Percentiles rank a stretch among this genome's conserved stretches.
phyloP scores from a whole-genome alignment of 2,797 vertebrate genomes.

The Mus minutoides region DNA sequence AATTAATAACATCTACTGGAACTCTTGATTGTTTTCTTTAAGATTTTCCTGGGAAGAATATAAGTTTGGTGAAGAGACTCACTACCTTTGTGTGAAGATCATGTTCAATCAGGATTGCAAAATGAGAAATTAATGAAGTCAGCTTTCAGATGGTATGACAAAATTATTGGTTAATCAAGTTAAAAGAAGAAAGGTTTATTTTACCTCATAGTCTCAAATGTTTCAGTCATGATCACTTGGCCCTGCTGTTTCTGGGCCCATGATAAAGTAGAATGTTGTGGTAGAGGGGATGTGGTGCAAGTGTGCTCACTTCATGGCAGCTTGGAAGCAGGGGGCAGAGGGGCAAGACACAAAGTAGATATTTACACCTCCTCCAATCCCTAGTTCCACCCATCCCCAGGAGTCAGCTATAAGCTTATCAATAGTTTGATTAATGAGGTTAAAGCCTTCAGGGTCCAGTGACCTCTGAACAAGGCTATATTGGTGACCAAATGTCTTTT shows the following conservation, averaged over 20 bases:
- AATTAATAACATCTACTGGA: not conserved
- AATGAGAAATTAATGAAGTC: not conserved
- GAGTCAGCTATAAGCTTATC: not conserved
- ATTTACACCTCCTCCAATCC: not conserved
- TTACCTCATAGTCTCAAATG: too few species aligned
- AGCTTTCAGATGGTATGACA: not conserved
- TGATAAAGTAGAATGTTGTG: not conserved
- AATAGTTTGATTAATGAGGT: not conserved
- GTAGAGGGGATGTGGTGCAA: not conserved
- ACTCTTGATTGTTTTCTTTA: slow-evolving; percentile 54
- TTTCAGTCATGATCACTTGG: not conserved
- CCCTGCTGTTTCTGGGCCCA: not conserved
- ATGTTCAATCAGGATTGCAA: not conserved
- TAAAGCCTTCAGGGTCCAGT: not conserved
- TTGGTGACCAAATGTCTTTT: not conserved
- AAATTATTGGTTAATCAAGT: not conserved
- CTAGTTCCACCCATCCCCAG: not conserved
- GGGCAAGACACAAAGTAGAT: not conserved
- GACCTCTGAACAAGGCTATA: not conserved
- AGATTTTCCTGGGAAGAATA: slow-evolving; percentile 38
- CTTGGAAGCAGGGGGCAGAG: not conserved
- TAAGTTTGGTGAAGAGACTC: not conserved
- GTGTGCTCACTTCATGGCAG: not conserved
- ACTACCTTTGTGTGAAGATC: not conserved
- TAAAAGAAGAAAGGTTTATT: not conserved